Base-by-base conservation (phyloP, 2,888 invertebrate species). In the Sussaba pulchella region DNA sequence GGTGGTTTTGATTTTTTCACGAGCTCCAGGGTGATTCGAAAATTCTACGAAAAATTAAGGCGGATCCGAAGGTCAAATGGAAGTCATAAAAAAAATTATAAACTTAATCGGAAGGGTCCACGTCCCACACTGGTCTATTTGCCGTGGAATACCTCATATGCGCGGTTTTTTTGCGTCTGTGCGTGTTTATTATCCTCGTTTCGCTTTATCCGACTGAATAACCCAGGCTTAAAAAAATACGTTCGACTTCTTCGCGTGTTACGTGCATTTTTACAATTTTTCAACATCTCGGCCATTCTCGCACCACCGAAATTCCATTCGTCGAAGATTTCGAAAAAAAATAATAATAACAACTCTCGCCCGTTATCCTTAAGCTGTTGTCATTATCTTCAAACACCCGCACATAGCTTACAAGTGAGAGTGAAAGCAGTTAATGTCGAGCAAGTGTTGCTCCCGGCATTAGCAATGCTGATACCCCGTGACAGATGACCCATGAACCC, bases 401-500 rank as follows among this genome's bases (percentile, higher is more conserved):
- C 19, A 12, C 52, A 50, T 59, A 54, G 14, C 26, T 14, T 72
- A 74, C 17, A 17, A 59, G 72, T 36, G 75, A 47, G 61, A 69
- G 43, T 24, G 59, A 43, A n/a, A n/a, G n/a, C n/a, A n/a, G n/a
- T n/a, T 36, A 54, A 39, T 19, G 12, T 63, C 19, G 66, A 21
- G 67, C 61, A 67, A 66, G 70, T 73, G 77, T 85, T 84, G 81
- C 82, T 80, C 76, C 82, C 63, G 83, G 75, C 82, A 90, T 90
- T 90, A 89, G 87, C 89, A 90, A 87, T 89, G 87, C 87, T 88
- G 90, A 90, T 89, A 80, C 80, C 79, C 81, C 76, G 83, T 82
- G 86, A 84, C 86, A 72, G 50, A 84, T 86, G 88, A 85, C 87
- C 89, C 87, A 57, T 84, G 88, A 88, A 87, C 89, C 82, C 82